A percentile compares a stretch with the other conserved stretches of the same genome.
Evolutionary conservation across 2,113 vertebrate genomes (phyloP).

Genomic region (Austrofundulus limnaeus): DNA sequence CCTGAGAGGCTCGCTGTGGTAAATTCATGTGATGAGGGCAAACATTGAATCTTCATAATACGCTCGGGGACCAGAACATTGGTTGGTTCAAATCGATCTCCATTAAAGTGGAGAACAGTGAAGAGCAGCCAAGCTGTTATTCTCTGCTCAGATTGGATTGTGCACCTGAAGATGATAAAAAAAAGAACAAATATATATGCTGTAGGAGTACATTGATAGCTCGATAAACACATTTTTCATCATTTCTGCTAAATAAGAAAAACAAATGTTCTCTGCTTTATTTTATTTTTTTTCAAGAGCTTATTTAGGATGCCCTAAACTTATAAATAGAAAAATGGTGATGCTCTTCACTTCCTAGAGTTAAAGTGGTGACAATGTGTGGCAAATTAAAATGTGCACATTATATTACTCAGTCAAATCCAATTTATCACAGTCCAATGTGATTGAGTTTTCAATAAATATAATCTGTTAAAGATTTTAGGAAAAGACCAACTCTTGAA

Average conservation of each 20-base stretch:
- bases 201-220: background rate
- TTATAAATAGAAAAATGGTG: too few species aligned
- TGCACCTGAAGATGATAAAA: constrained; percentile 5
- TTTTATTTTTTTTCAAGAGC: too few species aligned
- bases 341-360: too few species aligned
- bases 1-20: constrained; percentile 1
- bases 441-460: too few species aligned
- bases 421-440: too few species aligned
- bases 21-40: constrained; percentile 14
- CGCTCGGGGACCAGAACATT: constrained; percentile 19
- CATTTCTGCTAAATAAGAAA: background rate
- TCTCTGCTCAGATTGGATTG: constrained; percentile 12
- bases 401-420: too few species aligned
- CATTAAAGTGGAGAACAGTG: constrained; percentile 21
- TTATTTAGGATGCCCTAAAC: too few species aligned
- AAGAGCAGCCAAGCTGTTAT: constrained; percentile 19
- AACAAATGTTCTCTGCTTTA: background rate
- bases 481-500: too few species aligned
- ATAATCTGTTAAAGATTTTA: too few species aligned
- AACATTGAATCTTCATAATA: constrained; percentile 35
- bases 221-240: background rate
- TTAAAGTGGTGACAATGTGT: too few species aligned
- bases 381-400: too few species aligned
- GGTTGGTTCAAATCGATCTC: constrained; percentile 36
- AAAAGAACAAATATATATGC: background rate